Evolutionary conservation across 2,113 vertebrate species (phyloP), one percentile per base, ranked within the genome.

Genomic region (Lonchura striata): DNA sequence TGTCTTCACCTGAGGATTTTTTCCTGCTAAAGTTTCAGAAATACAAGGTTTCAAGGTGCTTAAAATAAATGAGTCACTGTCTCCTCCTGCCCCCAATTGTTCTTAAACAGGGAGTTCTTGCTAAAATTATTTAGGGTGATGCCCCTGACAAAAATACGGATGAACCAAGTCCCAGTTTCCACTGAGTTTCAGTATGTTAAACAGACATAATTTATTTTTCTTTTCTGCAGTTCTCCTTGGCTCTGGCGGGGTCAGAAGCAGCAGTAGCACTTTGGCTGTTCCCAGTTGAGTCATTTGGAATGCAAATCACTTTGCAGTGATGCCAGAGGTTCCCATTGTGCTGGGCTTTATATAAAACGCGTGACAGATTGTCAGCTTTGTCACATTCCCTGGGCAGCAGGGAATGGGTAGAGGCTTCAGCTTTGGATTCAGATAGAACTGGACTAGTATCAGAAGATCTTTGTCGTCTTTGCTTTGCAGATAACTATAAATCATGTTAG

Each of bases 81-180:
- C 80, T 96, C 71, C 42, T 94, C 33, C 92, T 94, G 94, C 76
- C 72, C 88, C 88, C 35, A 77, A 75, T 97, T 94, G 92, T 95
- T 90, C 92, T 95, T 68, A 81, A 66, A 54, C 69, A 95, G 53
- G 57, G 53, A 95, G 81, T 54, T 95, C 84, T 95, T 96, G 82
- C 96, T 96, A 91, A 94, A 96, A 95, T 96, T 97, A 96, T 90
- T 96, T 93, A 83, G 94, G 94, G 94, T 93, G 94, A 95, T 95
- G 95, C 80, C 86, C 92, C 94, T 93, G 91, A 96, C 91, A 94
- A 90, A 96, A 95, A 94, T 93, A 97, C 0, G 15, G 91, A 94
- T 86, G 86, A 95, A 87, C 66, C 53, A 95, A 96, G 91, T 96
- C 93, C 90, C 75, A 93, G 90, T 95, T 97, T 96, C 75, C 68